phyloP scores from a whole-genome alignment of 2,113 vertebrate species.

The Coryphaenoides rupestris region DNA sequence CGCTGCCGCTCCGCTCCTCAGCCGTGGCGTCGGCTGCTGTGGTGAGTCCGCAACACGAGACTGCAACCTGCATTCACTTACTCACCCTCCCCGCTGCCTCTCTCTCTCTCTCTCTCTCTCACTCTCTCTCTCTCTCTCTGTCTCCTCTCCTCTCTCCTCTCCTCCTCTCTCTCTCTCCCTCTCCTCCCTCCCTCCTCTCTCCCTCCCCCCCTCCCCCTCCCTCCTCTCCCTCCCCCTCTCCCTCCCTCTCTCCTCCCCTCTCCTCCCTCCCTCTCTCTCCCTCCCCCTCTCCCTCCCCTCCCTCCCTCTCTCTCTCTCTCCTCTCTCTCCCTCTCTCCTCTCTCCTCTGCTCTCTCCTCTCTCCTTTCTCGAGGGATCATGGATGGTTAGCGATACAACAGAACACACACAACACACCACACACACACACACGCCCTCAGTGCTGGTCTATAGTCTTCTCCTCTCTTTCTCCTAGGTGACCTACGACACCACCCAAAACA shows the following conservation, averaged over 20 bases:
- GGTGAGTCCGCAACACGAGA: constrained; percentile 62
- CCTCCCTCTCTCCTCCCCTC: too few relatives aligned
- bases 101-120: not conserved
- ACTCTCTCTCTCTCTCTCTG: not conserved
- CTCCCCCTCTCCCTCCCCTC: constrained; percentile 15
- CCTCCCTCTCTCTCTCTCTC: constrained; percentile 34
- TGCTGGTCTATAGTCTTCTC: too few relatives aligned
- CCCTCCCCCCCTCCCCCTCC: constrained; percentile 10
- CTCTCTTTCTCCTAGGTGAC: too few relatives aligned
- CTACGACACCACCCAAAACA: too few relatives aligned
- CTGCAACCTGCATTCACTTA: constrained; percentile 72
- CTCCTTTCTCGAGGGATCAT: too few relatives aligned
- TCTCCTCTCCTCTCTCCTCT: constrained; percentile 1
- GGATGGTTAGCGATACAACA: too few relatives aligned
- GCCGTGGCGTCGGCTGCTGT: constrained; percentile 61
- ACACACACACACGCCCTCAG: too few relatives aligned
- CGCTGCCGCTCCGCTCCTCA: constrained; percentile 37
- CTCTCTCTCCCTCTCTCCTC: too few relatives aligned
- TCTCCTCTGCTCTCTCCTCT: too few relatives aligned
- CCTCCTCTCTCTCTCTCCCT: not conserved
- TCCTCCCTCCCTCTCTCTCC: too few relatives aligned
- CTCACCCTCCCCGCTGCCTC: constrained; percentile 62
- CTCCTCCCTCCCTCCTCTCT: too few relatives aligned
- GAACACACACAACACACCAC: too few relatives aligned
- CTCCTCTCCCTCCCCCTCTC: not conserved